Percentiles rank a stretch among this genome's conserved stretches.
Evolutionary conservation across 2,888 invertebrate species (phyloP).

Genomic region (Fragum sueziense): DNA sequence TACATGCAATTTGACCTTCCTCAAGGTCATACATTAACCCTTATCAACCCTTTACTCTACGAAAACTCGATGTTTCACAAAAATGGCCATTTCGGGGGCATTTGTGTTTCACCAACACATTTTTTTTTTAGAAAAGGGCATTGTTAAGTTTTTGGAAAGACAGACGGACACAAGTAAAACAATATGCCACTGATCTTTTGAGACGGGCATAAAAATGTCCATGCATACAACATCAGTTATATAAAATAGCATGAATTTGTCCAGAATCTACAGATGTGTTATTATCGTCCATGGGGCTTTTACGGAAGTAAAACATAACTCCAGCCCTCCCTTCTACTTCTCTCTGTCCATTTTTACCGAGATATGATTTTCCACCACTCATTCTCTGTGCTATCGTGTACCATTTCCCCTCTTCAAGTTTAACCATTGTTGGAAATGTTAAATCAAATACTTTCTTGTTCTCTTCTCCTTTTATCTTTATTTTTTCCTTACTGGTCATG

Average conservation of each 20-base stretch:
- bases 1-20: too few species aligned
- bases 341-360: constrained; percentile 43
- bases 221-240: too few species aligned
- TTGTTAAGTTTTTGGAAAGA: too few species aligned
- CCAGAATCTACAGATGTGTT: constrained; percentile 49
- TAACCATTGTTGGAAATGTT: constrained; percentile 32
- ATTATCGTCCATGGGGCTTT: constrained; percentile 56
- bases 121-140: too few species aligned
- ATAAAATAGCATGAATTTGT: constrained; percentile 51
- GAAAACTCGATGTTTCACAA: too few species aligned
- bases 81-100: too few species aligned
- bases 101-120: too few species aligned
- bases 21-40: too few species aligned
- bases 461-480: constrained; percentile 28
- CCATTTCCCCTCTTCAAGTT: constrained; percentile 43
- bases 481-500: constrained; percentile 24
- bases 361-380: constrained; percentile 44
- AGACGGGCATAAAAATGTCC: too few species aligned
- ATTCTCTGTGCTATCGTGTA: constrained; percentile 54
- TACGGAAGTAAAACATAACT: constrained; percentile 40
- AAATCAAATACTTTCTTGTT: constrained; percentile 37
- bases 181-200: too few species aligned
- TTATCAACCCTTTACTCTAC: too few species aligned
- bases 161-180: too few species aligned
- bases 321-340: constrained; percentile 38